Base-by-base conservation (phyloP, 2,797 vertebrate species). In the Labeo calbasu region DNA sequence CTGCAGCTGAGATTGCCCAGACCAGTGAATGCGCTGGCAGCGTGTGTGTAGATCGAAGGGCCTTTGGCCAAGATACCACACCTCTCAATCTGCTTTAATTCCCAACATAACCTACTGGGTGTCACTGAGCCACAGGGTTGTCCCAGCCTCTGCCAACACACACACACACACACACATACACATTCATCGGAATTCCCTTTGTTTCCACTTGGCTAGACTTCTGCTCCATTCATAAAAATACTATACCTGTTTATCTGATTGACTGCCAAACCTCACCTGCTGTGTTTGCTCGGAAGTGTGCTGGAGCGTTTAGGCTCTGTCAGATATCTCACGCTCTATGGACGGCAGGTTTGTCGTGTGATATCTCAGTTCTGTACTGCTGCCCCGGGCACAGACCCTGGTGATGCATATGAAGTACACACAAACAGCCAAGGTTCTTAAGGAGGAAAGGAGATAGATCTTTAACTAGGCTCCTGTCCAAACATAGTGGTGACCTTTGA, bases 11-110 rank as follows among this genome's bases (percentile, higher is more conserved):
- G 81, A 85, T 81, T 86, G 73, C 83, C 75, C 83, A 87, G 87
- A 89, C 88, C 85, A 75, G 68, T 89, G 88, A 87, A 86, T 86
- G 83, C 73, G 82, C 85, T 90, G 82, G 87, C 88, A 85, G 23
- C 0, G 13, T 46, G 61, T 72, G 77, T 79, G 73, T 81, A 23
- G 81, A 73, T 86, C 84, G 23, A 61, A 81, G 72, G 89, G 87
- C 88, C 87, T 51, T 43, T 23, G 75, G 89, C 89, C 87, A 83
- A 86, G 80, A 87, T 75, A 69, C 25, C 83, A 79, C 77, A 57
- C 63, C 65, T 86, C 83, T 79, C 75, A 84, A 85, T 86, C 80
- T 81, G 79, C 70, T 78, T 86, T 70, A 69, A 87, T 28, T 78
- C 70, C 28, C 72, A 61, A 48, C 55, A 51, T 65, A 78, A 69